phyloP scores from a whole-genome alignment of 2,888 invertebrate species.

The Parnassius apollo region DNA sequence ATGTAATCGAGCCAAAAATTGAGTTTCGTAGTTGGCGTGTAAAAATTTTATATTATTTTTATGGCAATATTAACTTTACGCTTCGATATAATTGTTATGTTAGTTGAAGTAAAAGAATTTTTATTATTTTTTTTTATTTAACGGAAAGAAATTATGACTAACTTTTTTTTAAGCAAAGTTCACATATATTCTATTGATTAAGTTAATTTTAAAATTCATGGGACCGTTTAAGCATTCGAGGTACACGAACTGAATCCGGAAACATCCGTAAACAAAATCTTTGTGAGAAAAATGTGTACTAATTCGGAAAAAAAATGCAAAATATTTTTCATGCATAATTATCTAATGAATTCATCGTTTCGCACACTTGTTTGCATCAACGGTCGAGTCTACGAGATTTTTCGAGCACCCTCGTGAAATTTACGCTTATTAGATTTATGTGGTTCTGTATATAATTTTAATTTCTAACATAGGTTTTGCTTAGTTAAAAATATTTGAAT shows the following conservation, averaged over 20 bases:
- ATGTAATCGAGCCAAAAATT: constrained; percentile 11
- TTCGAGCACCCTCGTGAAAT: constrained; percentile 26
- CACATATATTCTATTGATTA: constrained; percentile 34
- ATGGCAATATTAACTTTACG: constrained; percentile 31
- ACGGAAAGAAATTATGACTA: constrained; percentile 33
- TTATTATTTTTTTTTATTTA: constrained; percentile 30
- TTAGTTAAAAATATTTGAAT: not conserved
- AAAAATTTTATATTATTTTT: constrained; percentile 15
- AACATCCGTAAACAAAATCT: not conserved
- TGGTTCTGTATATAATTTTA: constrained; percentile 30
- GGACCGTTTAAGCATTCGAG: constrained; percentile 1
- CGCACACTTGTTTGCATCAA: not conserved
- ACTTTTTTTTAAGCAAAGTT: constrained; percentile 29
- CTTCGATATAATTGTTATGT: constrained; percentile 32
- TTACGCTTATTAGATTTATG: constrained; percentile 35
- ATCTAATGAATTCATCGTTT: not conserved
- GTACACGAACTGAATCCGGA: not conserved
- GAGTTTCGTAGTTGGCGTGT: constrained; percentile 5
- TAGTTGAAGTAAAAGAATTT: constrained; percentile 31
- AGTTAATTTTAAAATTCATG: constrained; percentile 28
- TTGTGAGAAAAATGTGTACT: not conserved
- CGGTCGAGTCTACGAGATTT: constrained; percentile 26
- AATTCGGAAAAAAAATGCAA: not conserved
- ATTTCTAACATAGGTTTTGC: constrained; percentile 15
- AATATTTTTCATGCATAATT: not conserved